A percentile compares a stretch with the other conserved stretches of the same genome.
Conservation (phyloP, 1,140 invertebrate species). For the Heterodera schachtii region DNA sequence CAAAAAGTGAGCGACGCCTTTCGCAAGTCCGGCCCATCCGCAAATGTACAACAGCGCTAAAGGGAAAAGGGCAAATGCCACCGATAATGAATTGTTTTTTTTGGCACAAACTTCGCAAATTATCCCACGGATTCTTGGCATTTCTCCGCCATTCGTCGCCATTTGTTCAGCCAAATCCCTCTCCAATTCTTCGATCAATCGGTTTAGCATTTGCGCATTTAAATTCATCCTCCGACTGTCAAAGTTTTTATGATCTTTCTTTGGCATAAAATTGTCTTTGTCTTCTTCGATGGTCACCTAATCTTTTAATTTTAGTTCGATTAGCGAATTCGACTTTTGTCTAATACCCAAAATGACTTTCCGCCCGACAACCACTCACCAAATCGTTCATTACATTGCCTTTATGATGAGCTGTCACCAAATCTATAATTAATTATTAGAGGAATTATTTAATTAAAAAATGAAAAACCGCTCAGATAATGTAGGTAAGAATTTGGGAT, state of each 20-base stretch:
- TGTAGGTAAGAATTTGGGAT: constrained; percentile 25
- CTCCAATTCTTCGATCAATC: background rate
- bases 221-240: background rate
- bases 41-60: constrained; percentile 11
- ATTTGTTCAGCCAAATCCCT: background rate
- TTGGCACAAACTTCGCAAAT: background rate
- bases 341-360: too few species aligned
- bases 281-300: background rate
- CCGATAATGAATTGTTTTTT: background rate
- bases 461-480: constrained; percentile 28
- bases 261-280: background rate
- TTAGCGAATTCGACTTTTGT: too few species aligned
- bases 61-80: background rate
- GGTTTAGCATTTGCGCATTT: background rate
- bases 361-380: background rate
- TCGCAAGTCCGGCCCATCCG: constrained; percentile 5
- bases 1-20: constrained; percentile 6
- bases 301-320: too few species aligned
- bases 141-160: background rate
- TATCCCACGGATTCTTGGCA: background rate
- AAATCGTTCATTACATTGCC: background rate
- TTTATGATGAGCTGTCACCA: too few species aligned
- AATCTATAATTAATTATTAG: constrained; percentile 1
- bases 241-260: too few species aligned
- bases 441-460: too few species aligned